Evolutionary conservation across 2,797 vertebrate genomes (phyloP).

Genomic region (Oryzias sinensis): DNA sequence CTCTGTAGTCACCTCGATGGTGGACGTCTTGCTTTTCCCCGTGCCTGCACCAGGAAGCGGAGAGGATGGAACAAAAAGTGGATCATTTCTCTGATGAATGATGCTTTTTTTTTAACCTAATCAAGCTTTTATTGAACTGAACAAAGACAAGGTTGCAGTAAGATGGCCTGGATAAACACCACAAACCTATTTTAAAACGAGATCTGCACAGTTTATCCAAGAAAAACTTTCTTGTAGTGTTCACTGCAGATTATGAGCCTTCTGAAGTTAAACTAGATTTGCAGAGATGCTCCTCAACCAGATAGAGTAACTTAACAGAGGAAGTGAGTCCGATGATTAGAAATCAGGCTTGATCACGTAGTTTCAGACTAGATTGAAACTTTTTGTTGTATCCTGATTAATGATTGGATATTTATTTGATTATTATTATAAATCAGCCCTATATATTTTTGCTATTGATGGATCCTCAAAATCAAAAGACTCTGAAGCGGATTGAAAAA

Average conservation of each 20-base stretch:
- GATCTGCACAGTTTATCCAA: neutral
- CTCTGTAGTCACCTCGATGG: slow-evolving; percentile 79
- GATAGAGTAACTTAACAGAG: too few species aligned
- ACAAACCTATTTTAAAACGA: neutral
- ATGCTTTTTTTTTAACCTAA: neutral
- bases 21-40: slow-evolving; percentile 66
- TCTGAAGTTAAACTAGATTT: neutral
- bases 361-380: too few species aligned
- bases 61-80: slow-evolving; percentile 7
- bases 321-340: too few species aligned
- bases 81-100: neutral
- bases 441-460: too few species aligned
- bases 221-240: neutral
- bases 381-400: too few species aligned
- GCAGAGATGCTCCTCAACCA: neutral
- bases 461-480: too few species aligned
- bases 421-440: too few species aligned
- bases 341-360: too few species aligned
- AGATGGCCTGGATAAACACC: neutral
- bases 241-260: neutral
- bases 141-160: neutral
- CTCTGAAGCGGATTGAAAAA: too few species aligned
- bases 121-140: neutral
- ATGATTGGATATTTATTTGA: too few species aligned
- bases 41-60: slow-evolving; percentile 51